Evolutionary conservation across 2,113 vertebrate genomes (phyloP).

Genomic region (Hydrochoerus hydrochaeris): DNA sequence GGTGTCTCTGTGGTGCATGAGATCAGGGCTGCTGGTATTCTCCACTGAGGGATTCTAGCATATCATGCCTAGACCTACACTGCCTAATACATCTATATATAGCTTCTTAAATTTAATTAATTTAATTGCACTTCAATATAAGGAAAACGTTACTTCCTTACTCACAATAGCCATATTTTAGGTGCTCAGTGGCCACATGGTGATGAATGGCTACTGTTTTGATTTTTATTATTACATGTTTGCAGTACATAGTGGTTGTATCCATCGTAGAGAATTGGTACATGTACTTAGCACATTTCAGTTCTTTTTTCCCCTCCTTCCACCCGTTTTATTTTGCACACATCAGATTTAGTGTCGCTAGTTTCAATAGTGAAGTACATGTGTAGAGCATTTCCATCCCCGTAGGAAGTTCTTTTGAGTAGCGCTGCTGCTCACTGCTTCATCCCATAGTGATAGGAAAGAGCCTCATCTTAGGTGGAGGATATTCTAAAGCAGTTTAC

Average conservation of each 20-base stretch:
- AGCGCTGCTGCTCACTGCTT: background rate
- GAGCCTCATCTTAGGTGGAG: background rate
- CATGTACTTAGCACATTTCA: background rate
- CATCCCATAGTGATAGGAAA: background rate
- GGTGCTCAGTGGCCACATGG: background rate
- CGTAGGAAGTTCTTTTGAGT: background rate
- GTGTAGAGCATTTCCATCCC: background rate
- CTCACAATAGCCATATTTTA: background rate
- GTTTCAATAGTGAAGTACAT: background rate
- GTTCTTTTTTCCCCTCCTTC: background rate
- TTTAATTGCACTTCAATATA: background rate
- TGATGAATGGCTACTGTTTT: background rate
- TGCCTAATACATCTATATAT: background rate
- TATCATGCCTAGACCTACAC: background rate
- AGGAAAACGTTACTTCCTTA: background rate
- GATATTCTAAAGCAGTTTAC: background rate
- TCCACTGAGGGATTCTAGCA: rapidly evolving
- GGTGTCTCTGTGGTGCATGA: background rate
- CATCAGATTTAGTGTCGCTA: background rate
- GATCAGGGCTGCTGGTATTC: background rate
- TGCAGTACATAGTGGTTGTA: background rate
- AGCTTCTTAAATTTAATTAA: background rate
- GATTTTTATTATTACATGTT: background rate
- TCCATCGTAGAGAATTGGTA: background rate
- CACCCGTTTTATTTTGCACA: background rate